phyloP scores from a whole-genome alignment of 2,888 invertebrate genomes.

The Noctuana brunneofusca region DNA sequence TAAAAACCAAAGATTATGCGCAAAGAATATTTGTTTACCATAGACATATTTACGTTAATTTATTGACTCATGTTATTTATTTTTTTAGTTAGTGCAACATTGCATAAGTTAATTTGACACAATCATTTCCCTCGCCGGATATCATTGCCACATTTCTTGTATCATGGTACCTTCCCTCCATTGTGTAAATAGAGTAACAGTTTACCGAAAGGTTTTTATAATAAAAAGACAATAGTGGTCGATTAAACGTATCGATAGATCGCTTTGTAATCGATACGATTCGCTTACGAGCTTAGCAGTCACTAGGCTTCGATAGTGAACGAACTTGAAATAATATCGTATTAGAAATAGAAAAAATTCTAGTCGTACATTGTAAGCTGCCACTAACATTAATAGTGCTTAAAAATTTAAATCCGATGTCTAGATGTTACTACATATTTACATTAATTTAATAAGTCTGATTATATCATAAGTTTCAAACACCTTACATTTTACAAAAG shows the following conservation, averaged over 20 bases:
- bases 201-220: conserved; percentile 3
- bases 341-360: conserved; percentile 11
- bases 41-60: conserved; percentile 12
- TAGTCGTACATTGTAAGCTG: conserved; percentile 23
- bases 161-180: conserved; percentile 32
- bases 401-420: conserved; percentile 12
- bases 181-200: conserved; percentile 32
- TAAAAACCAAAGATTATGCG: conserved; percentile 12
- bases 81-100: conserved; percentile 22
- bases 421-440: conserved; percentile 23
- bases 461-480: not conserved
- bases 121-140: conserved; percentile 31
- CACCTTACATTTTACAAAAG: not conserved
- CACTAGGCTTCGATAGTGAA: conserved; percentile 24
- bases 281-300: conserved; percentile 31
- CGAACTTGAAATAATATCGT: conserved; percentile 6
- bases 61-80: not conserved
- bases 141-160: conserved; percentile 34
- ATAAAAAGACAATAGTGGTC: not conserved
- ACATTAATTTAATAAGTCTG: conserved; percentile 25
- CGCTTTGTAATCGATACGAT: conserved; percentile 16
- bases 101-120: conserved; percentile 19
- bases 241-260: conserved; percentile 14
- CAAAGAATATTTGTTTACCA: conserved; percentile 6
- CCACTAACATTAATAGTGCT: conserved; percentile 30